phyloP scores from a whole-genome alignment of 2,113 vertebrate genomes.

The Lathamus discolor region DNA sequence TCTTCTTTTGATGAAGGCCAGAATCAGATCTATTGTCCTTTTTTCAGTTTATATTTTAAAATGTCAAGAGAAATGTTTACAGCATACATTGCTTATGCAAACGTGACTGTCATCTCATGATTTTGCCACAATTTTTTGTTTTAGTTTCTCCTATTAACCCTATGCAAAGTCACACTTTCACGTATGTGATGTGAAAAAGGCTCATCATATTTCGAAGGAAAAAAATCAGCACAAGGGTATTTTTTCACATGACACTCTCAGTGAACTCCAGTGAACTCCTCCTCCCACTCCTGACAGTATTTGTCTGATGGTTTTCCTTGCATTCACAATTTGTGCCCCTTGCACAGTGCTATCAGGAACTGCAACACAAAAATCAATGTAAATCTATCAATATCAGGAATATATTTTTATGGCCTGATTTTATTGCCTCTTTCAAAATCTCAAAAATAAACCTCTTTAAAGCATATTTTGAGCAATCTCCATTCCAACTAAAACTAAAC shows the following conservation, averaged over 20 bases:
- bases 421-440: neutral
- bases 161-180: neutral
- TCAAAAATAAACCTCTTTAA: neutral
- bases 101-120: neutral
- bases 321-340: neutral
- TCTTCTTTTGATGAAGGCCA: neutral
- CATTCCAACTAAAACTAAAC: neutral
- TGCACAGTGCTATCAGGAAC: neutral
- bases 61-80: neutral
- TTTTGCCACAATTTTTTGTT: neutral
- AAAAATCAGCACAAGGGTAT: neutral
- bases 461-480: neutral
- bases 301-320: neutral
- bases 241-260: conserved; percentile 31
- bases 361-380: conserved; percentile 24
- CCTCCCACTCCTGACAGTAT: neutral
- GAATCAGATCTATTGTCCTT: neutral
- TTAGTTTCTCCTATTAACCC: neutral
- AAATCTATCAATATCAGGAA: neutral
- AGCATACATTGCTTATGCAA: neutral
- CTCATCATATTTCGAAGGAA: neutral
- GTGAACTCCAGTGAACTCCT: conserved; percentile 42
- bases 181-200: neutral
- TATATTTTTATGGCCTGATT: neutral
- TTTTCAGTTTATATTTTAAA: neutral